phyloP scores from a whole-genome alignment of 2,113 vertebrate genomes.

The Myotis davidii region DNA sequence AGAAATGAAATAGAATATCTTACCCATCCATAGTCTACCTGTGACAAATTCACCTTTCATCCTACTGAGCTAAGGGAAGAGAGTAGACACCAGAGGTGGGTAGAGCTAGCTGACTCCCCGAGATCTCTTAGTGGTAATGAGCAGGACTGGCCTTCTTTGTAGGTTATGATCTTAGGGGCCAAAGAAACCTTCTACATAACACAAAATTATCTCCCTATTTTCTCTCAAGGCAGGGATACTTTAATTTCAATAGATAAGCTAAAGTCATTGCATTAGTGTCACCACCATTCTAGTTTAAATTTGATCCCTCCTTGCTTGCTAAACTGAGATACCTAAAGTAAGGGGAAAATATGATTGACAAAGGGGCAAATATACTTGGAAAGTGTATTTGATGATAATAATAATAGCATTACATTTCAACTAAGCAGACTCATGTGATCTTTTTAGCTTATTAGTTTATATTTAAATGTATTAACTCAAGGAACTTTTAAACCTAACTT shows the following conservation, averaged over 20 bases:
- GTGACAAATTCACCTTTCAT: background rate
- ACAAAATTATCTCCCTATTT: background rate
- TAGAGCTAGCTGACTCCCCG: background rate
- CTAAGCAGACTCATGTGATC: background rate
- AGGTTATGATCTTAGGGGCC: background rate
- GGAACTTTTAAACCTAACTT: background rate
- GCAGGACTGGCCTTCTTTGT: background rate
- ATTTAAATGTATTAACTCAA: background rate
- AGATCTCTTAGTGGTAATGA: background rate
- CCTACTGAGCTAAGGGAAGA: background rate
- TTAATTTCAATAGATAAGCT: background rate
- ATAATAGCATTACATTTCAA: background rate
- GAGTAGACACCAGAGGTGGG: background rate
- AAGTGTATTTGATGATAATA: background rate
- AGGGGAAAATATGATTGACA: background rate
- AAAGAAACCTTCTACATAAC: background rate
- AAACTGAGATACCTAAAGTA: background rate
- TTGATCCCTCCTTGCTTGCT: background rate
- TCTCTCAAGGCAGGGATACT: background rate
- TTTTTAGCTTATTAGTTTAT: conserved; percentile 39
- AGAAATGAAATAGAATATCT: background rate
- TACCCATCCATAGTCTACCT: background rate
- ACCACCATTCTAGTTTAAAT: background rate
- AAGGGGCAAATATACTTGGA: background rate
- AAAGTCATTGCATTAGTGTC: background rate